These are phyloP conservation scores for Microchrysa polita DNA, from an alignment of 2,888 invertebrate species.

Conservation along the genomic window DNA sequence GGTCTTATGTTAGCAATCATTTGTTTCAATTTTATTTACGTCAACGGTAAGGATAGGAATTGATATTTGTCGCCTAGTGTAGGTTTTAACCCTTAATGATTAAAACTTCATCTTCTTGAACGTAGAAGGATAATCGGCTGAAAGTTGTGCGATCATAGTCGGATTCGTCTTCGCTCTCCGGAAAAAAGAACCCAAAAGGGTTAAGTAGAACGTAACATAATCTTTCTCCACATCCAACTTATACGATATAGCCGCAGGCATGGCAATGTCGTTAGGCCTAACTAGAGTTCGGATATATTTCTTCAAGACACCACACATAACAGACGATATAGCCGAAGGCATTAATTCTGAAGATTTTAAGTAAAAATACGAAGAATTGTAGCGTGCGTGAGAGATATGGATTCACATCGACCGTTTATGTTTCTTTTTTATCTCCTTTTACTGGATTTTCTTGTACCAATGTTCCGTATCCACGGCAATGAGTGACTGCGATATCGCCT, in stretches of 20 bases:
- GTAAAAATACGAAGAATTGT: conserved; percentile 38
- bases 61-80: conserved; percentile 6
- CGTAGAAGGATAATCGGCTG: no score
- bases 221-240: not conserved
- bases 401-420: conserved; percentile 40
- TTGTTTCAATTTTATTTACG: conserved; percentile 17
- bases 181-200: conserved; percentile 17
- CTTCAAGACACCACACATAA: conserved; percentile 1
- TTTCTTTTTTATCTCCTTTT: conserved; percentile 31
- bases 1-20: conserved; percentile 42
- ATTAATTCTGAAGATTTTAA: conserved; percentile 31
- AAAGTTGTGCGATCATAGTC: no score
- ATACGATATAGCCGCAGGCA: not conserved
- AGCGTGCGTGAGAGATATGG: conserved; percentile 45
- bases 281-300: conserved; percentile 25
- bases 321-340: conserved; percentile 13
- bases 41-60: not conserved
- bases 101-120: no score
- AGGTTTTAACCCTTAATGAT: not conserved
- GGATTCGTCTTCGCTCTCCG: no score
- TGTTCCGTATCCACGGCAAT: not conserved
- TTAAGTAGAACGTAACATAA: conserved; percentile 27
- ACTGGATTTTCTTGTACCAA: no score
- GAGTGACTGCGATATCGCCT: not conserved
- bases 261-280: conserved; percentile 8